Base-by-base conservation (phyloP, 2,888 invertebrate species). In the Ormyrus rosae region DNA sequence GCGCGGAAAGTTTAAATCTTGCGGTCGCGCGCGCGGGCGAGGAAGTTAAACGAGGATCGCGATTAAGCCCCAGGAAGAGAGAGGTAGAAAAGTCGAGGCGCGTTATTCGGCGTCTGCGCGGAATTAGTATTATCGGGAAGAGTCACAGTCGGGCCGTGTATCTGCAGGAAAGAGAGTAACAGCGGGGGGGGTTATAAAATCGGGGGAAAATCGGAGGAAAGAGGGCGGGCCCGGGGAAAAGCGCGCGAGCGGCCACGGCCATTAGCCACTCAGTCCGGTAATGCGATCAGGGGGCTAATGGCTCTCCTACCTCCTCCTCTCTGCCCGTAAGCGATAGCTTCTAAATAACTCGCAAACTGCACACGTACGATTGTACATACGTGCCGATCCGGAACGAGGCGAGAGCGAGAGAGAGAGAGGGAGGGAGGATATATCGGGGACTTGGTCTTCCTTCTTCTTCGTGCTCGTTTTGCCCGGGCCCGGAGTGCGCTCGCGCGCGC, bases 281-380 rank as follows among this genome's bases (percentile, higher is more conserved):
- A 88, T 87, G 85, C 86, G 86, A 86, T 86, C 85, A 34, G 34
- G 86, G 81, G 83, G 87, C 86, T 87, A 87, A 87, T 86, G 87
- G 87, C 85, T 83, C 78, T 64, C 53, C 51, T 51, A 19, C 45
- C 56, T 13, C 11, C 11, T 34, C 6, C 58, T 58, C 58, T 58
- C 56, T 63, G 85, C 83, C 83, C 83, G 83, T 83, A 83, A 83
- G 83, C 85, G 85, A 84, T 86, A 86, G 83, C 85, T 86, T 84
- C 83, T 85, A 85, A 86, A 87, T 86, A 86, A 87, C 86, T 86
- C 84, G 85, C 84, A 83, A 87, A 84, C 85, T 84, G 84, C 83
- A 82, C 84, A 81, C 83, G 82, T 83, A 80, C 81, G 78, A 80
- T 82, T 82, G 78, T 79, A 83, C 80, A 76, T 80, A 79, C 80